These are phyloP conservation scores for Drosophila formosana DNA, from an alignment of 2,888 invertebrate genomes.

Conservation along the genomic window DNA sequence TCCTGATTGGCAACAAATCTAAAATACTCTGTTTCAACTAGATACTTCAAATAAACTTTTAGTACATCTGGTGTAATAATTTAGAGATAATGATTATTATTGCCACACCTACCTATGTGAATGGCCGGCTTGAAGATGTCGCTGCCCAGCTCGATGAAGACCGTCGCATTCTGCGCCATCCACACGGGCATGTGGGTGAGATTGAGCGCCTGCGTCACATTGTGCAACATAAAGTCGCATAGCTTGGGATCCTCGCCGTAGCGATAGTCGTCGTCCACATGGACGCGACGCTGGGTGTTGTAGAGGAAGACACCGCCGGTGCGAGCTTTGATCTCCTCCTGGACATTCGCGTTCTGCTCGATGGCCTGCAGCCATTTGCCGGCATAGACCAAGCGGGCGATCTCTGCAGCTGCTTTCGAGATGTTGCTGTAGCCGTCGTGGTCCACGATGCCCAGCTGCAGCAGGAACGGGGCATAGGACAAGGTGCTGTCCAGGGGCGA, in stretches of 20 bases:
- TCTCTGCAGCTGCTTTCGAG: slow-evolving; percentile 86
- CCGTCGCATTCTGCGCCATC: slow-evolving; percentile 87
- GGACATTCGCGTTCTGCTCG: slow-evolving; percentile 70
- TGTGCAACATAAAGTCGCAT: slow-evolving; percentile 89
- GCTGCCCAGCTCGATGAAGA: slow-evolving; percentile 87
- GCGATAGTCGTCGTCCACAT: slow-evolving; percentile 85
- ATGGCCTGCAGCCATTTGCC: slow-evolving; percentile 88
- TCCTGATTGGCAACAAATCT: no score
- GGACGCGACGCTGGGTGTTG: slow-evolving; percentile 88
- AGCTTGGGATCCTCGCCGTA: slow-evolving; percentile 82
- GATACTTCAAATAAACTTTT: no score
- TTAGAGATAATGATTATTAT: no score
- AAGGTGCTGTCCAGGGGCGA: slow-evolving; percentile 93
- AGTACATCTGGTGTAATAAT: no score
- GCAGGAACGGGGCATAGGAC: slow-evolving; percentile 92
- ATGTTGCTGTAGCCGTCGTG: slow-evolving; percentile 88
- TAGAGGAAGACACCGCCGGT: slow-evolving; percentile 85
- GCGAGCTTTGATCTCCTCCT: slow-evolving; percentile 43
- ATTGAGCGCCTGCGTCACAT: slow-evolving; percentile 88
- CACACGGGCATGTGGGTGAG: slow-evolving; percentile 89
- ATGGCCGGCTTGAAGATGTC: slow-evolving; percentile 94
- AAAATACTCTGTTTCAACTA: no score
- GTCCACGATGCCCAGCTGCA: slow-evolving; percentile 91
- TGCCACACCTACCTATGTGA: slow-evolving; percentile 86
- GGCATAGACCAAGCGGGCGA: slow-evolving; percentile 86